These are phyloP conservation scores for Brachirus orientalis DNA, from an alignment of 2,113 vertebrate genomes.

Conservation along the genomic window DNA sequence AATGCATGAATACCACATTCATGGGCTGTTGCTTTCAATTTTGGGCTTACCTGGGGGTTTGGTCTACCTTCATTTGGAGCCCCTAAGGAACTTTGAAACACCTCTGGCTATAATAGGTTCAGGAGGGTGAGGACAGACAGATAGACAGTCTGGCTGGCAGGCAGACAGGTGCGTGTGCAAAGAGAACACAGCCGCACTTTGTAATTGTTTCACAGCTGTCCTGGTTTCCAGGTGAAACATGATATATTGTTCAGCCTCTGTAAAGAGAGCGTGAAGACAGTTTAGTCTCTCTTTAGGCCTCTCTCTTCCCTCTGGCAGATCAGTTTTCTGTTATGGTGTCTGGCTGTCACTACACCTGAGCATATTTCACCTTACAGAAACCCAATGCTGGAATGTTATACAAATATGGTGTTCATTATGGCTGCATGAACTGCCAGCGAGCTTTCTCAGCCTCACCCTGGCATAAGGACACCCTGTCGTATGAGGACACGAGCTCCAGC, in stretches of 20 bases:
- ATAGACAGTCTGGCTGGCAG: constrained; percentile 2
- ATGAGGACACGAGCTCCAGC: constrained; percentile 1
- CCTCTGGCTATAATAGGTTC: not conserved
- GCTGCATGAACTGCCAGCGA: not conserved
- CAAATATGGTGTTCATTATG: not conserved
- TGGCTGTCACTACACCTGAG: constrained; percentile 26
- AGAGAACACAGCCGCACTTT: constrained; percentile 5
- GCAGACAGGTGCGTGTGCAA: constrained; percentile 15
- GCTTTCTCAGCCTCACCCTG: not conserved
- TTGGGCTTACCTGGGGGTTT: too few species aligned
- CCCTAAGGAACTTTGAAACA: too few species aligned
- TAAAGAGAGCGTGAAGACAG: constrained; percentile 2
- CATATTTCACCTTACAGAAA: constrained; percentile 29
- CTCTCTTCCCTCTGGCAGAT: constrained; percentile 38
- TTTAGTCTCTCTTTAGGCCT: constrained; percentile 44
- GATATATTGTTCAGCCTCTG: constrained; percentile 3
- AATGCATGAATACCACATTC: too few species aligned
- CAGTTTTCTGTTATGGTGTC: constrained; percentile 40
- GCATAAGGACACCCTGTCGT: not conserved
- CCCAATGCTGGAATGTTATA: not conserved
- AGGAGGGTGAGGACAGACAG: not conserved
- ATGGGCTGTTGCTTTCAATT: too few species aligned
- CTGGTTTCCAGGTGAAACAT: constrained; percentile 47
- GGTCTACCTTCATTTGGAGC: too few species aligned
- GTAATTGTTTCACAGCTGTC: constrained; percentile 20